Conservation (phyloP, 2,113 vertebrate species). For the Pterocles burchelli region DNA sequence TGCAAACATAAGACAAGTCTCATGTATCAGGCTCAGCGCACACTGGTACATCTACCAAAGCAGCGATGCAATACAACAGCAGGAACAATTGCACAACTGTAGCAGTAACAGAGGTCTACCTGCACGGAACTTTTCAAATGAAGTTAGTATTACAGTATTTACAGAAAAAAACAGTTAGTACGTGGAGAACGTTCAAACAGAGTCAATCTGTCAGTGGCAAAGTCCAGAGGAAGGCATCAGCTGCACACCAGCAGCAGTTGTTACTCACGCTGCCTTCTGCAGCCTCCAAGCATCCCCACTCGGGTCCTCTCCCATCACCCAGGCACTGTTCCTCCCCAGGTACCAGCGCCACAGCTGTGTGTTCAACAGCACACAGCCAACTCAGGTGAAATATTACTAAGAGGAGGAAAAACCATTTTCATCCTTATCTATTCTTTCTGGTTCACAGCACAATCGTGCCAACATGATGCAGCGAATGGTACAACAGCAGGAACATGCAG, state of each 20-base stretch:
- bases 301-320: neutral
- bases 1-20: neutral
- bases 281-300: neutral
- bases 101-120: neutral
- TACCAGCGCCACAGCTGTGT: neutral
- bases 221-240: neutral
- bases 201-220: neutral
- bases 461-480: neutral
- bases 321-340: neutral
- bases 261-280: neutral
- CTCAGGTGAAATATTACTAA: neutral
- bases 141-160: neutral
- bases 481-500: neutral
- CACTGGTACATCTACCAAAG: rapidly evolving
- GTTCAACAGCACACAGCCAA: neutral
- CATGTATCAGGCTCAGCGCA: neutral
- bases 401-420: neutral
- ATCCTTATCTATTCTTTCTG: neutral
- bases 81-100: neutral
- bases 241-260: neutral
- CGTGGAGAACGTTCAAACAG: neutral
- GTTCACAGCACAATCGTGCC: neutral
- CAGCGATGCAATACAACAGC: neutral
- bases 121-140: neutral
- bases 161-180: neutral